Percentiles rank a stretch among this genome's conserved stretches.
Conservation (phyloP, 2,888 invertebrate species). For the Aphodius sticticus region DNA sequence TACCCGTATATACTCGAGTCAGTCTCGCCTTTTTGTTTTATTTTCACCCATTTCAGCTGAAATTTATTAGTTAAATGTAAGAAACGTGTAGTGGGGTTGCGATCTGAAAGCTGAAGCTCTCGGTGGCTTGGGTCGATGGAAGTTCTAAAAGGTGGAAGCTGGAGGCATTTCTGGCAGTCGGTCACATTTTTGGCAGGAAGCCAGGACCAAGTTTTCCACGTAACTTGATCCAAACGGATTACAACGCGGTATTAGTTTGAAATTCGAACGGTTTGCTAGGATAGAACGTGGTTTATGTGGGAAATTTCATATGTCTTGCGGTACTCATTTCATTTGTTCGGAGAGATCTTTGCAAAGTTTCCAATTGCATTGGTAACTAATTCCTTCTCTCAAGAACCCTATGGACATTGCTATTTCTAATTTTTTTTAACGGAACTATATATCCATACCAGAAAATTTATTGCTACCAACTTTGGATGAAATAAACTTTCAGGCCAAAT, state of each 20-base stretch:
- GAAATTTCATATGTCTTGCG: no score
- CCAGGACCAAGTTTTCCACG: neutral
- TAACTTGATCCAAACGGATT: neutral
- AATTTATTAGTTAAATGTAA: constrained; percentile 4
- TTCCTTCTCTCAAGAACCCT: no score
- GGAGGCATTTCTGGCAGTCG: neutral
- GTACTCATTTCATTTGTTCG: no score
- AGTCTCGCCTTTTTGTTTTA: neutral
- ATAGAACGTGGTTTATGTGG: no score
- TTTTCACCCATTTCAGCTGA: neutral
- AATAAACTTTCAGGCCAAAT: no score
- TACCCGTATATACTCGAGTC: neutral
- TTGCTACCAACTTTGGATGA: no score
- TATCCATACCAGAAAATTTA: no score
- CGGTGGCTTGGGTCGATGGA: neutral
- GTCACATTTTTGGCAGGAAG: neutral
- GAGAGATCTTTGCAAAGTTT: no score
- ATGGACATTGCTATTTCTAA: no score
- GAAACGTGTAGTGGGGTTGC: neutral
- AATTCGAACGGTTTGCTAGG: no score
- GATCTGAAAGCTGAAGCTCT: neutral
- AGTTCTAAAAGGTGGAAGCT: neutral
- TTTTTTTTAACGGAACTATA: no score
- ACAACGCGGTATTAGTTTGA: neutral
- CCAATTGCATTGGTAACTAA: no score